phyloP scores from a whole-genome alignment of 2,888 invertebrate species.

The Drosophila barbarae region DNA sequence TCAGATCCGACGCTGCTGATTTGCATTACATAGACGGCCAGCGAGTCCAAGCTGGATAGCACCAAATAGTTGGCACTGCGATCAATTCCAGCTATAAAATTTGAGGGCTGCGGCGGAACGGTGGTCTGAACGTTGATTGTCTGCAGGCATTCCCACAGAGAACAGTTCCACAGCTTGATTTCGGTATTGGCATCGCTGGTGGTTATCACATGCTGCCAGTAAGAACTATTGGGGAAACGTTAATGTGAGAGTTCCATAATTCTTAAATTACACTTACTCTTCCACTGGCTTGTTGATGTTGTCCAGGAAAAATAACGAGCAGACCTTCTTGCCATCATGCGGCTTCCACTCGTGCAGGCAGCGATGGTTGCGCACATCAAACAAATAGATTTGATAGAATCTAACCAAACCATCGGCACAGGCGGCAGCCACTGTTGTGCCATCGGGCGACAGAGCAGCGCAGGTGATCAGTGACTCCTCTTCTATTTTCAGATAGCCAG shows the following conservation, averaged over 20 bases:
- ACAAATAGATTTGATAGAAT: slow-evolving; percentile 93
- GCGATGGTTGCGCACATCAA: slow-evolving; percentile 86
- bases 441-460: slow-evolving; percentile 96
- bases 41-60: slow-evolving; percentile 91
- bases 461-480: slow-evolving; percentile 87
- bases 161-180: slow-evolving; percentile 96
- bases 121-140: slow-evolving; percentile 84
- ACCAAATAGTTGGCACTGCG: slow-evolving; percentile 91
- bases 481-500: slow-evolving; percentile 76
- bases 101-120: slow-evolving; percentile 52
- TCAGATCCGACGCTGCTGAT: slow-evolving; percentile 80
- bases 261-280: slow-evolving; percentile 83
- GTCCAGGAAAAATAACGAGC: slow-evolving; percentile 95
- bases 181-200: slow-evolving; percentile 94
- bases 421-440: slow-evolving; percentile 95
- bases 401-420: slow-evolving; percentile 93
- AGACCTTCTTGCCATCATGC: slow-evolving; percentile 92
- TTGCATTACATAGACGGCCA: slow-evolving; percentile 91
- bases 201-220: slow-evolving; percentile 98
- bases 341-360: slow-evolving; percentile 97
- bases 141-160: slow-evolving; percentile 96
- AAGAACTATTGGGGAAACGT: slow-evolving; percentile 77
- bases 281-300: slow-evolving; percentile 90
- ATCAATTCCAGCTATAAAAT: slow-evolving; percentile 86
- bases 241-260: neutral